Evolutionary conservation across 1,140 invertebrate species (phyloP).

Genomic region (Leptinotarsa defecta): DNA sequence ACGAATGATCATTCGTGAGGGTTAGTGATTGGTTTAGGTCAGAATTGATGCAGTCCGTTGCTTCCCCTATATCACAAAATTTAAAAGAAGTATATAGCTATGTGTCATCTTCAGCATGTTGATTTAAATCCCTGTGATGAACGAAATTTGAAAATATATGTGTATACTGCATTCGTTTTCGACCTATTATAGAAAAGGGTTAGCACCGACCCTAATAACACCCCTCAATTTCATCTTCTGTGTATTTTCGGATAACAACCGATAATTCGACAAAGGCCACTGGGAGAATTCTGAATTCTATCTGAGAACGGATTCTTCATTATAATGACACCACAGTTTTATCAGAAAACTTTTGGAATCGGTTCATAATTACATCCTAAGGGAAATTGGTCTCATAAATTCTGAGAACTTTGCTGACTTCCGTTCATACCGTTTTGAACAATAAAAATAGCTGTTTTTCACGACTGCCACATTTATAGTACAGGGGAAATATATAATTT

Average conservation of each 20-base stretch:
- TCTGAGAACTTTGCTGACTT: constrained; percentile 26
- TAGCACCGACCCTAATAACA: too few relatives aligned
- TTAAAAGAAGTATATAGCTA: too few relatives aligned
- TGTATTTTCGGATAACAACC: not conserved
- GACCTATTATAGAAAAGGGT: too few relatives aligned
- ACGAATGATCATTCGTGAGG: too few relatives aligned
- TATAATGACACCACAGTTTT: constrained; percentile 24
- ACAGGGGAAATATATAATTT: not conserved
- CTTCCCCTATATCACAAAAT: too few relatives aligned
- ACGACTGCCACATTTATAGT: constrained; percentile 20
- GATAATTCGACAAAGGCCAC: not conserved
- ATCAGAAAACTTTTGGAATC: constrained; percentile 30
- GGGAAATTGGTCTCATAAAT: constrained; percentile 30
- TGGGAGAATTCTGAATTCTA: constrained; percentile 20
- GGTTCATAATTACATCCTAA: constrained; percentile 28
- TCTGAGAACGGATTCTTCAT: not conserved
- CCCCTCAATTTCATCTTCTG: too few relatives aligned
- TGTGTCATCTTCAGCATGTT: too few relatives aligned
- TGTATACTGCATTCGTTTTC: not conserved
- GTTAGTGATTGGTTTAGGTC: too few relatives aligned
- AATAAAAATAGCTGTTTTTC: constrained; percentile 26
- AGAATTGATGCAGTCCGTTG: too few relatives aligned
- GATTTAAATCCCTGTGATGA: too few relatives aligned
- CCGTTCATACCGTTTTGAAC: constrained; percentile 20
- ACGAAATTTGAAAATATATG: not conserved